Base-by-base conservation (phyloP, 2,888 invertebrate genomes). In the Beris morrisii region DNA sequence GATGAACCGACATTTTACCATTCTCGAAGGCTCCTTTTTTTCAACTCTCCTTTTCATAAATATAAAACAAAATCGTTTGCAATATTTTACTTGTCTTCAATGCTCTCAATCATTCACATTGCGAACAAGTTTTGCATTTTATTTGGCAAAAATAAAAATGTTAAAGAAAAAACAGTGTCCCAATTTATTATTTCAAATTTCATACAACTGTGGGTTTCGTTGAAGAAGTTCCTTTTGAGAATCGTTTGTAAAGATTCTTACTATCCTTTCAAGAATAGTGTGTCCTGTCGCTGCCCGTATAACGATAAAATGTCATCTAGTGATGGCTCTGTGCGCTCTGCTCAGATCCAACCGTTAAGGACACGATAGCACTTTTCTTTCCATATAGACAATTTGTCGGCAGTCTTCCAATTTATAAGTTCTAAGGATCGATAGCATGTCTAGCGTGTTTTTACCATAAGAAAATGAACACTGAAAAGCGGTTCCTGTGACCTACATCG, bases 321-420 rank as follows among this genome's bases (percentile, higher is more conserved):
- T 13, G 57, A 58, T 30, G 28, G 11, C 15, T 45, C 28, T 45
- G 9, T 22, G 22, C 22, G 22, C 44, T n/a, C n/a, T 30, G 12
- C 30, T 28, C 15, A 45, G 22, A 30, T 28, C 28, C 11, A 11
- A 13, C 56, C 15, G 3, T 30, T 38, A 30, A 32, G 30, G 12
- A 15, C 5, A 45, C 28, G 28, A 22, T 45, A 58, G 46, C 57
- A 46, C 5, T 45, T 30, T 58, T 58, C 57, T 9, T 44, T 30
- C 45, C 46, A 45, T 44, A 30, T 28, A 45, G 57, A 45, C 57
- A 46, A 46, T 46, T 46, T n/a, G 57, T 58, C 57, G 57, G 30
- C 46, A 58, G 46, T 11, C 45, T 58, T 45, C 45, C 57, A 58
- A 58, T 45, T 45, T 58, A 58, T 58, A 58, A 58, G 45, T 58